Evolutionary conservation across 2,113 vertebrate species (phyloP).

Genomic region (Bubalus kerabau): DNA sequence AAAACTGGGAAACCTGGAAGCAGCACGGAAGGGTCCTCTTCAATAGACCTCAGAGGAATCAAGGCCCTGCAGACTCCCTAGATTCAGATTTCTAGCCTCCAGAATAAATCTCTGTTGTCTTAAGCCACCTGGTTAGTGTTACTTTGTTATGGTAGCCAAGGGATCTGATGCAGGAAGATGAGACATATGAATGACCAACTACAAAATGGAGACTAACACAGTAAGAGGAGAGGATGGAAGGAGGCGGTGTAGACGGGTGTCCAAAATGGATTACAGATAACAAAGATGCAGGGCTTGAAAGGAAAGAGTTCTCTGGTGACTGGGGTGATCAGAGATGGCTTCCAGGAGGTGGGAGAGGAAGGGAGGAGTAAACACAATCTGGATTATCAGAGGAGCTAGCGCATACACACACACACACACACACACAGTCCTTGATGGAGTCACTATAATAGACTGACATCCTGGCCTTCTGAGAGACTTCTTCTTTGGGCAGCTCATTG

Average conservation of each 20-base stretch:
- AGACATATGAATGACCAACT: accelerated
- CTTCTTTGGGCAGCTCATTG: background rate
- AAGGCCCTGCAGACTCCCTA: background rate
- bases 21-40: background rate
- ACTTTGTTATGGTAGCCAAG: background rate
- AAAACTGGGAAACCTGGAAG: background rate
- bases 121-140: background rate
- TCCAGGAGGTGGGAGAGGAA: background rate
- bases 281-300: no score
- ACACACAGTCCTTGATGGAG: background rate
- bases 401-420: background rate
- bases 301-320: background rate
- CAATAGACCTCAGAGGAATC: background rate
- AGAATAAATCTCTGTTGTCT: background rate
- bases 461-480: background rate
- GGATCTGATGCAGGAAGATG: background rate
- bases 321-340: background rate
- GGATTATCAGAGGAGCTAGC: background rate
- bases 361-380: background rate
- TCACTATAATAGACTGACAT: background rate
- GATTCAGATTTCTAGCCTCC: background rate
- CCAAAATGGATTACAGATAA: background rate
- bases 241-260: accelerated
- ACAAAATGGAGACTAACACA: background rate
- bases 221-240: background rate